Conservation (phyloP, 2,113 vertebrate species). For the Gobius niger region DNA sequence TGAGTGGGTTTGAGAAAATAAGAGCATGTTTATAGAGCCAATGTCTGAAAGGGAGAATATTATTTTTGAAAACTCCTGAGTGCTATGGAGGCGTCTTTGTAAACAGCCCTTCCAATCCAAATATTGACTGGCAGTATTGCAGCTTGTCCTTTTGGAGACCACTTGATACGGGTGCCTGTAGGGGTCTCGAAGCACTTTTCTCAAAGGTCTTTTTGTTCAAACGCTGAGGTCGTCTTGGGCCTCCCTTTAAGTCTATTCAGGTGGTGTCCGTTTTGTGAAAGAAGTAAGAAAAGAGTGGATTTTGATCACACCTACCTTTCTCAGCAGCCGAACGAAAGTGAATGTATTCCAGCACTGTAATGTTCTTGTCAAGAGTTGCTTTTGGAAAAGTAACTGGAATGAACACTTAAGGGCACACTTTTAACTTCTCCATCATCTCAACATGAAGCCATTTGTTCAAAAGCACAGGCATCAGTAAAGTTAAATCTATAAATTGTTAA, state of each 20-base stretch:
- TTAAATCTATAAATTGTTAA: conserved; percentile 40
- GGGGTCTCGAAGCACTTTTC: not conserved
- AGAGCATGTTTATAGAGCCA: not conserved
- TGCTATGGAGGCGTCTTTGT: not conserved
- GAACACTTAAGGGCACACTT: conserved; percentile 16
- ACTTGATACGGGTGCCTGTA: not conserved
- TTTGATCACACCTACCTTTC: conserved; percentile 9
- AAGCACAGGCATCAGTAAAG: conserved; percentile 34
- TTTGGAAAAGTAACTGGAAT: conserved; percentile 18
- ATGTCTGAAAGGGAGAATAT: not conserved
- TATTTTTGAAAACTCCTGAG: not conserved
- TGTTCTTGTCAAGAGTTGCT: conserved; percentile 30
- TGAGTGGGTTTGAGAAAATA: not conserved
- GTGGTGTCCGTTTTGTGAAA: conserved; percentile 1
- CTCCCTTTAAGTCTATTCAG: not conserved
- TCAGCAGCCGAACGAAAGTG: not conserved
- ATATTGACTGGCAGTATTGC: not conserved
- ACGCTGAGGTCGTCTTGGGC: not conserved
- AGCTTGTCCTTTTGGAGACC: not conserved
- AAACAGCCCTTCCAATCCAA: conserved; percentile 7
- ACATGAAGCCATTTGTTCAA: conserved; percentile 55
- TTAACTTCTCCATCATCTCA: conserved; percentile 38
- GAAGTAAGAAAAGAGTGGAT: conserved; percentile 7
- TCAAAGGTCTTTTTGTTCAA: conserved; percentile 7
- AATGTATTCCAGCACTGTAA: conserved; percentile 22